Base-by-base conservation (phyloP, 2,888 invertebrate genomes). In the Stratiomys singularior region DNA sequence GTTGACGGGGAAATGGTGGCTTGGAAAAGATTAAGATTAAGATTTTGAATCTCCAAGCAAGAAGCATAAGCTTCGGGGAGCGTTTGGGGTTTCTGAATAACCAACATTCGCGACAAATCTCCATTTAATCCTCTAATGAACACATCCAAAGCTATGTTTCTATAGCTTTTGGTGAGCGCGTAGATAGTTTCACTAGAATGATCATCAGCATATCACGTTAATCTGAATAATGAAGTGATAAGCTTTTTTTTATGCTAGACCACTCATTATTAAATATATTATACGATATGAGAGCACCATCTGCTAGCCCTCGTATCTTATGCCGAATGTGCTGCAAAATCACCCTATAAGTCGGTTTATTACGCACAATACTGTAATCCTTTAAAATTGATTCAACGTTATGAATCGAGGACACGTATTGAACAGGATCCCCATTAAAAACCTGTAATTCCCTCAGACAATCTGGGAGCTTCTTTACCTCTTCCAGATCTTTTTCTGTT, bases 111-210 rank as follows among this genome's bases (percentile, higher is more conserved):
- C 21, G 77, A 77, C 15, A 77, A 47, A 1, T 71, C 64, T 1
- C 76, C 71, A 25, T 76, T 72, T n/a, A 79, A 18, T 9, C 79
- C 78, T 27, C 81, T 11, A 3, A 37, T 37, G 37, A 37, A 37
- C 3, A 37, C 9, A 37, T 81, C 80, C 2, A 81, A 58, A 15
- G 80, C 80, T 72, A 80, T 79, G 76, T 80, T 82, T 23, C 81
- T 69, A 28, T 82, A 82, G 9, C 64, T 79, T 47, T 78, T 79
- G 23, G 80, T 80, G 11, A 81, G 60, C 0, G 67, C 80, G 18
- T 56, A 46, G 1, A 79, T 72, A 2, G 80, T 80, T 72, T 81
- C 81, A 9, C 56, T 60, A 0, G 81, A 79, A 74, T 81, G 76
- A 37, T 78, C 76, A 63, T 81, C 81, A 0, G 80, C 79, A 76